A percentile compares a stretch with the other conserved stretches of the same genome.
These are phyloP conservation scores for Caerostris extrusa DNA, from an alignment of 1,140 invertebrate genomes.

Conservation along the genomic window DNA sequence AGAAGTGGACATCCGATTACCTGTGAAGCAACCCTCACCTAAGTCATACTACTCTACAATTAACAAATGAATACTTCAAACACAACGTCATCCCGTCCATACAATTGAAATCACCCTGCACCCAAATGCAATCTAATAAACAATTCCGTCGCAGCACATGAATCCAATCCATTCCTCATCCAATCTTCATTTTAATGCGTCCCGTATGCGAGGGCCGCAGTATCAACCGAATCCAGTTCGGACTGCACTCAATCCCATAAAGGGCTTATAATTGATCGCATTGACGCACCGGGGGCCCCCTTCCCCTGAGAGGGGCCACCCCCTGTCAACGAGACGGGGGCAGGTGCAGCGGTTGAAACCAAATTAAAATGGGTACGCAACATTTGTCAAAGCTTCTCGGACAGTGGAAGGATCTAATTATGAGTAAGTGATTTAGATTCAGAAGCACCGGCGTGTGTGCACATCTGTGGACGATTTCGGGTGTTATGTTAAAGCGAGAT, in stretches of 20 bases:
- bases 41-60: too few species aligned
- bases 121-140: neutral
- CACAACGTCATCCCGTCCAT: too few species aligned
- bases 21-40: too few species aligned
- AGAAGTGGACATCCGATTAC: too few species aligned
- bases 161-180: neutral
- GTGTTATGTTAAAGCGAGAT: too few species aligned
- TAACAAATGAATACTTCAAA: too few species aligned
- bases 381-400: neutral
- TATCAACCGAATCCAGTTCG: neutral
- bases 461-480: too few species aligned
- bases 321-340: neutral
- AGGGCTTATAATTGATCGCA: conserved; percentile 3
- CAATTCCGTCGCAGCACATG: neutral
- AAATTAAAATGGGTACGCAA: conserved; percentile 21
- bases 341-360: neutral
- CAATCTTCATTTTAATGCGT: neutral
- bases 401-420: neutral
- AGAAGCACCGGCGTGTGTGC: too few species aligned
- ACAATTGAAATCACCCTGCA: neutral
- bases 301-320: neutral
- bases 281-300: neutral
- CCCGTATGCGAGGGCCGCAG: neutral
- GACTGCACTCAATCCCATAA: neutral
- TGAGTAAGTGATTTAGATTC: neutral